Evolutionary conservation across 2,113 vertebrate genomes (phyloP), one percentile per base, ranked within the genome.

Genomic region (Coptodon bakossiorum): DNA sequence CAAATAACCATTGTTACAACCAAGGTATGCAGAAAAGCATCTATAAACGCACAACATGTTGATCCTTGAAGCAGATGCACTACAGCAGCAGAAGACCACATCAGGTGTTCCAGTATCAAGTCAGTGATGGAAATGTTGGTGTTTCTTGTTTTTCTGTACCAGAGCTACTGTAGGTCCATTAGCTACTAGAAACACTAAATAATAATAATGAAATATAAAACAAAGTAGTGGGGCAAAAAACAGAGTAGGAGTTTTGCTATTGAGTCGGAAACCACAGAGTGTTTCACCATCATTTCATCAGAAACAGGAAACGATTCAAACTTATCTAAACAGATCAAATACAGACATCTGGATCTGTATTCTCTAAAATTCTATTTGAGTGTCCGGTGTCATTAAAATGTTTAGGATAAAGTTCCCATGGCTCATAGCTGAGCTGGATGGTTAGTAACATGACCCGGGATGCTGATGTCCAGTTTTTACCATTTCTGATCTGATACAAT

Each of bases 401-500:
- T 43, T 71, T 24, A 68, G 19, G 63, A 4, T 24, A 2, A 71
- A 71, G 36, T 71, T 40, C 36, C 66, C n/a, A 6, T 43, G n/a
- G 0, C 22, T 24, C 36, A 71, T 0, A 68, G 63, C 63, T 3
- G 63, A 43, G 63, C 66, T 43, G 66, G n/a, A 40, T 6, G 36
- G 22, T 68, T 40, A 68, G 63, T 0, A 40, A 14, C 63, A 40
- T 0, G 63, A 40, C 1, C 16, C 3, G 0, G 4, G 57, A 61
- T 34, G 16, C 63, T 22, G 19, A 40, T 22, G 22, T 68, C 7
- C n/a, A 24, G 13, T 22, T 68, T 68, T 68, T 68, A 22, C 36
- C 0, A 40, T 13, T 68, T 40, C 36, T 68, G n/a, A 68, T 40
- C 63, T 38, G 17, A 13, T 68, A 3, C 36, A 3, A 8, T 22